Percentiles rank a stretch among this genome's conserved stretches.
Conservation (phyloP, 2,113 vertebrate genomes). For the Empidonax alnorum region DNA sequence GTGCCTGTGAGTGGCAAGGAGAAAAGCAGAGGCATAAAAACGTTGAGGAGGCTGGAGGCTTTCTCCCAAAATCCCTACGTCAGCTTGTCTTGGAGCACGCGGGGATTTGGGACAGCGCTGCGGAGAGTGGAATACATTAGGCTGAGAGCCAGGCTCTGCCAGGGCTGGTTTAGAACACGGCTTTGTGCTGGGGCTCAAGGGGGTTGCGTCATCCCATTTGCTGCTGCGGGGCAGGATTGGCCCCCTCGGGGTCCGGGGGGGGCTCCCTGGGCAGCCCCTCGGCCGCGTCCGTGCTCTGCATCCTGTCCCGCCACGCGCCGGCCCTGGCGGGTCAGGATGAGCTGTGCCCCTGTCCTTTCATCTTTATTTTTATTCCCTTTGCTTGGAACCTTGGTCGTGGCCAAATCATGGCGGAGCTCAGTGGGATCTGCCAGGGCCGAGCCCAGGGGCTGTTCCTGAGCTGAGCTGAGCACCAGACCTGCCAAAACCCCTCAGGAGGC, state of each 20-base stretch:
- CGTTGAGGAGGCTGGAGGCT: not conserved
- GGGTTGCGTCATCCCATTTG: fast-evolving
- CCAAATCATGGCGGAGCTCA: fast-evolving
- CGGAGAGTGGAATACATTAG: fast-evolving
- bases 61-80: not conserved
- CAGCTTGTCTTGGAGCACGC: not conserved
- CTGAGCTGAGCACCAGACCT: not conserved
- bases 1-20: not conserved
- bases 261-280: not conserved
- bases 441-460: not conserved
- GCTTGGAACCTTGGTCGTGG: fast-evolving
- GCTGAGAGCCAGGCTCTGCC: not conserved
- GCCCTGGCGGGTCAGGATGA: not conserved
- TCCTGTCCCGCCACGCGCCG: not conserved
- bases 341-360: not conserved
- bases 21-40: not conserved
- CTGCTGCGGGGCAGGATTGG: not conserved
- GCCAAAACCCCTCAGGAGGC: not conserved
- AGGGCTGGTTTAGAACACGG: not conserved
- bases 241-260: not conserved
- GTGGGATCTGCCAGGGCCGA: not conserved
- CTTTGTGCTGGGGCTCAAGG: not conserved
- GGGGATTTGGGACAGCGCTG: not conserved
- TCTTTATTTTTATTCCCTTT: fast-evolving
- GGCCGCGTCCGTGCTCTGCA: not conserved